These are phyloP conservation scores for Phlogophora meticulosa DNA, from an alignment of 2,888 invertebrate species.

Conservation along the genomic window DNA sequence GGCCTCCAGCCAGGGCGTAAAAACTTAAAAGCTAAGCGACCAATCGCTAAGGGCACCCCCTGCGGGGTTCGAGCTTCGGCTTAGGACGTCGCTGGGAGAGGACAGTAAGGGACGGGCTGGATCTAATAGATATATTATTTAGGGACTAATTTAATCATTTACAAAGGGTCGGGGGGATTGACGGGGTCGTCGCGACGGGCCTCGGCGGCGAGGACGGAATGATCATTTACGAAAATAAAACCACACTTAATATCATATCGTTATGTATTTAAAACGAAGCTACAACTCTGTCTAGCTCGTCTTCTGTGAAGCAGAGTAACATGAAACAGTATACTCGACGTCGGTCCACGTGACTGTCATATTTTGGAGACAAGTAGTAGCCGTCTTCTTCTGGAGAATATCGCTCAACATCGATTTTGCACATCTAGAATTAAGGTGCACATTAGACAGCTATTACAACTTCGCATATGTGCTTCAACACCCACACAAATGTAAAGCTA, in stretches of 20 bases:
- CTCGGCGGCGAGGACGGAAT: too few species aligned
- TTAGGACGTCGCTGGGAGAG: too few species aligned
- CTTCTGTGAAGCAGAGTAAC: conserved; percentile 85
- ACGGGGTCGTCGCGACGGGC: too few species aligned
- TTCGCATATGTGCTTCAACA: not conserved
- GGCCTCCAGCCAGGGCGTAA: too few species aligned
- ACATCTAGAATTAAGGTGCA: conserved; percentile 71
- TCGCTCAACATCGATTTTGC: conserved; percentile 78
- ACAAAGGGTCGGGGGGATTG: too few species aligned
- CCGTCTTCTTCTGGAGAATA: conserved; percentile 81
- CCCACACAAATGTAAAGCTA: not conserved
- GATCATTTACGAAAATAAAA: not conserved
- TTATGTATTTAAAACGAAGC: conserved; percentile 76
- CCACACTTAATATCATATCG: not conserved
- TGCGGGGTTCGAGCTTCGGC: too few species aligned
- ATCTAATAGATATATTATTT: too few species aligned
- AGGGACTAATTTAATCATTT: too few species aligned
- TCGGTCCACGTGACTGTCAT: conserved; percentile 78
- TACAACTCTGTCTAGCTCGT: conserved; percentile 83
- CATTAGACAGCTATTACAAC: not conserved
- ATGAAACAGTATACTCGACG: conserved; percentile 85
- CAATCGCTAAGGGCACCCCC: too few species aligned
- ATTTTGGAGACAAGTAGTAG: conserved; percentile 73
- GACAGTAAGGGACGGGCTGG: too few species aligned
- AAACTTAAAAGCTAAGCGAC: too few species aligned